Conservation (phyloP, 2,888 invertebrate species). For the Drosophila mercatorum region DNA sequence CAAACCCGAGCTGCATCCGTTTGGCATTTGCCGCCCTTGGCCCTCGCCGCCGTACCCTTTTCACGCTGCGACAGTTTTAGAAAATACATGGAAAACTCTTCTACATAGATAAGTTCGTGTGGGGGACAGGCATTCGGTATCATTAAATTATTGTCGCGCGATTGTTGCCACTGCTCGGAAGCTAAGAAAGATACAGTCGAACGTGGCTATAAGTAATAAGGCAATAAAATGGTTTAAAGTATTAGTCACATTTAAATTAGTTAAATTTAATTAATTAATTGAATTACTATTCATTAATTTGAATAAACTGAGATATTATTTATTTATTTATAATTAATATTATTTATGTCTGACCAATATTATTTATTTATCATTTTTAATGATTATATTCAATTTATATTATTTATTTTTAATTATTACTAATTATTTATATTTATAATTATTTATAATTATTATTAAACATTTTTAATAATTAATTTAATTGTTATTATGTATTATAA, state of each 20-base stretch:
- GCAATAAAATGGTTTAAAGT: too few relatives aligned
- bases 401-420: neutral
- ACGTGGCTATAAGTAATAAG: neutral
- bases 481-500: too few relatives aligned
- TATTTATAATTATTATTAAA: too few relatives aligned
- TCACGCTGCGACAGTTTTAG: slow-evolving; percentile 51
- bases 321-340: neutral
- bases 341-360: too few relatives aligned
- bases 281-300: neutral
- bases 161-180: slow-evolving; percentile 45
- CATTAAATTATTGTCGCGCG: slow-evolving; percentile 63
- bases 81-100: slow-evolving; percentile 53
- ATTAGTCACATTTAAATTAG: neutral
- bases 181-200: slow-evolving; percentile 23
- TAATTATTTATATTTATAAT: too few relatives aligned
- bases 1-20: slow-evolving; percentile 35
- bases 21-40: slow-evolving; percentile 11
- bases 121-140: slow-evolving; percentile 60
- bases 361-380: too few relatives aligned
- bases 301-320: neutral
- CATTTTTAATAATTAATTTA: too few relatives aligned
- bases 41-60: neutral
- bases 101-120: slow-evolving; percentile 48
- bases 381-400: neutral
- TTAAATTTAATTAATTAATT: neutral